Conservation (phyloP, 2,113 vertebrate species). For the Nipponia nippon region DNA sequence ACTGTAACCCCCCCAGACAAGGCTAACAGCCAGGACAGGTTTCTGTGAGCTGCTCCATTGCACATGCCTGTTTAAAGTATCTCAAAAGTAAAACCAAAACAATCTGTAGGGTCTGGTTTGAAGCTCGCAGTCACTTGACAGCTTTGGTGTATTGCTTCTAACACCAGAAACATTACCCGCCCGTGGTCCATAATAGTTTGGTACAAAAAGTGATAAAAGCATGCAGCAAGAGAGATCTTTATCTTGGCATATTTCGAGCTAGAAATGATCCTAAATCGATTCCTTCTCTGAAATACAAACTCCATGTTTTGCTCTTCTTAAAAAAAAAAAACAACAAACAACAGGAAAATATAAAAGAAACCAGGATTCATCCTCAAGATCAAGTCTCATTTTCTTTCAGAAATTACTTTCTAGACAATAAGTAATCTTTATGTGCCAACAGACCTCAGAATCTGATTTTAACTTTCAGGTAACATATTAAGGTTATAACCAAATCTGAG, state of each 20-base stretch:
- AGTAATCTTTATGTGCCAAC: constrained; percentile 15
- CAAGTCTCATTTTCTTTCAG: not conserved
- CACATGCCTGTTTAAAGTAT: fast-evolving
- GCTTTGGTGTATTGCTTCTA: not conserved
- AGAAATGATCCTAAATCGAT: not conserved
- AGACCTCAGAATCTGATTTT: constrained; percentile 40
- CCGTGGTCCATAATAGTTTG: not conserved
- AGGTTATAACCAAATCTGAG: constrained; percentile 42
- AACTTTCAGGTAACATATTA: constrained; percentile 58
- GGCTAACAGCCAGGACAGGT: not conserved
- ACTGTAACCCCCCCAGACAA: not conserved
- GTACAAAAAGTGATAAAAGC: not conserved
- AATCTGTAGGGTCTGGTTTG: not conserved
- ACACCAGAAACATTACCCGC: not conserved
- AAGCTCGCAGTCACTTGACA: not conserved
- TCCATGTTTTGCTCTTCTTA: not conserved
- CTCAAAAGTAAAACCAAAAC: not conserved
- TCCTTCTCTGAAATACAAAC: not conserved
- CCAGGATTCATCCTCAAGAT: not conserved
- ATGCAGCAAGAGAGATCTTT: not conserved
- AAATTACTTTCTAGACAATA: constrained; percentile 7
- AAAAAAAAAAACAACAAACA: not conserved
- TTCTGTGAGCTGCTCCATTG: not conserved
- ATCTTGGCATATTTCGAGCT: not conserved
- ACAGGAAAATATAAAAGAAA: not conserved